phyloP scores from a whole-genome alignment of 2,113 vertebrate genomes.

The Pitta sordida region DNA sequence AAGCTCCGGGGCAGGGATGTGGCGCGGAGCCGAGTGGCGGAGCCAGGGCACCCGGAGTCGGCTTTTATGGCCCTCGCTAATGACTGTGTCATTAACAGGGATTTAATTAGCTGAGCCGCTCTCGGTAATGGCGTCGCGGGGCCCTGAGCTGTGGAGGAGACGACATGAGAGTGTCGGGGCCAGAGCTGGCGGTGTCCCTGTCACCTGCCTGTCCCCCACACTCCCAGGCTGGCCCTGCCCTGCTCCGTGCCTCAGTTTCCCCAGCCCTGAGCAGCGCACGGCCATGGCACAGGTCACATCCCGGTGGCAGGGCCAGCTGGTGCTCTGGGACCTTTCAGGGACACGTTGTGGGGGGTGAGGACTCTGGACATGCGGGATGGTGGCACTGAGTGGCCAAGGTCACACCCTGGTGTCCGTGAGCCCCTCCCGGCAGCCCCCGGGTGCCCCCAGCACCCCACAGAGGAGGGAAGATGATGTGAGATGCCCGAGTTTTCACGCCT shows the following conservation, averaged over 20 bases:
- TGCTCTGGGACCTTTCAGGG: background rate
- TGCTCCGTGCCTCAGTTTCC: background rate
- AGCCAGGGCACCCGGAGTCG: background rate
- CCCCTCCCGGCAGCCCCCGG: background rate
- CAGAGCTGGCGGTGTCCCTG: background rate
- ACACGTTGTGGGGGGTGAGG: fast-evolving
- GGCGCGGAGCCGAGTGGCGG: background rate
- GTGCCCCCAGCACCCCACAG: background rate
- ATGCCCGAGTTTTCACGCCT: fast-evolving
- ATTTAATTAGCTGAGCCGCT: slow-evolving; percentile 38
- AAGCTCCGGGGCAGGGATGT: background rate
- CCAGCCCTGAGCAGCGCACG: fast-evolving
- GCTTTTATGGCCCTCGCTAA: background rate
- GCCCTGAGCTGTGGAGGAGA: background rate
- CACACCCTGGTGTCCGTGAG: fast-evolving
- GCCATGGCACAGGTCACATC: fast-evolving
- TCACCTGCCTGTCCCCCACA: background rate
- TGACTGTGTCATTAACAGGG: background rate
- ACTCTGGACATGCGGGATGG: fast-evolving
- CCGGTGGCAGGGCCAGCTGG: fast-evolving
- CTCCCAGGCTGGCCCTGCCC: background rate
- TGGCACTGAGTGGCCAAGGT: fast-evolving
- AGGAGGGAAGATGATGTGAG: fast-evolving
- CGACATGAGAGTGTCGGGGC: fast-evolving
- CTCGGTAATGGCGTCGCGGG: background rate